These are phyloP conservation scores for Geotrypetes seraphini DNA, from an alignment of 2,797 vertebrate species.

Conservation along the genomic window DNA sequence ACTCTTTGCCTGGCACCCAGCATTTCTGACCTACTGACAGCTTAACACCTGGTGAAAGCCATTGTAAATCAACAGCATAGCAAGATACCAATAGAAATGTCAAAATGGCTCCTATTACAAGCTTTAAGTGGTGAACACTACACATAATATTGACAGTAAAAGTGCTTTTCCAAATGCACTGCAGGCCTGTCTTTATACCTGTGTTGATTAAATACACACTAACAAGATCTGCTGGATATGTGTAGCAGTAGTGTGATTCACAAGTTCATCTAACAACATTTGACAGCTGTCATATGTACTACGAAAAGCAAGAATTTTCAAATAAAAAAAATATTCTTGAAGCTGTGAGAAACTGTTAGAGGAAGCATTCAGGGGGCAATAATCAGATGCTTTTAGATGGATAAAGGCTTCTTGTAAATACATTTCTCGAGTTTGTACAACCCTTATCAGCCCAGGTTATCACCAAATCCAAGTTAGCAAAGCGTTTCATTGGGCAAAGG, in stretches of 20 bases:
- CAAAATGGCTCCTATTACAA: not conserved
- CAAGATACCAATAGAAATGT: not conserved
- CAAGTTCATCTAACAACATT: not conserved
- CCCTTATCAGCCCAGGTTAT: no score
- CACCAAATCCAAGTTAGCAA: no score
- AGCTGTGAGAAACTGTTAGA: no score
- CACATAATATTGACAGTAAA: not conserved
- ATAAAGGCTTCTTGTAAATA: no score
- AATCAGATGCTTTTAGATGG: no score
- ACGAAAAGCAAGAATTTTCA: not conserved
- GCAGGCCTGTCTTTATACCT: not conserved
- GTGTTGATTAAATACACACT: not conserved
- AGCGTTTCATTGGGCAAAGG: no score
- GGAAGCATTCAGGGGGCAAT: no score
- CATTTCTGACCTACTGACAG: constrained; percentile 14
- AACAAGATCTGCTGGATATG: no score
- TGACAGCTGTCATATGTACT: not conserved
- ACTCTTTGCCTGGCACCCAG: constrained; percentile 4
- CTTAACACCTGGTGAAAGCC: constrained; percentile 12
- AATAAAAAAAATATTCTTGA: not conserved
- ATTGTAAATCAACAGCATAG: constrained; percentile 7
- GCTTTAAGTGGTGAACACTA: not conserved
- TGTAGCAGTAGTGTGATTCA: no score
- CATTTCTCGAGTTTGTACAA: no score
- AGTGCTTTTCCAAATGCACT: not conserved